Evolutionary conservation across 2,797 vertebrate genomes (phyloP).

Genomic region (Oreonectes daqikongensis): DNA sequence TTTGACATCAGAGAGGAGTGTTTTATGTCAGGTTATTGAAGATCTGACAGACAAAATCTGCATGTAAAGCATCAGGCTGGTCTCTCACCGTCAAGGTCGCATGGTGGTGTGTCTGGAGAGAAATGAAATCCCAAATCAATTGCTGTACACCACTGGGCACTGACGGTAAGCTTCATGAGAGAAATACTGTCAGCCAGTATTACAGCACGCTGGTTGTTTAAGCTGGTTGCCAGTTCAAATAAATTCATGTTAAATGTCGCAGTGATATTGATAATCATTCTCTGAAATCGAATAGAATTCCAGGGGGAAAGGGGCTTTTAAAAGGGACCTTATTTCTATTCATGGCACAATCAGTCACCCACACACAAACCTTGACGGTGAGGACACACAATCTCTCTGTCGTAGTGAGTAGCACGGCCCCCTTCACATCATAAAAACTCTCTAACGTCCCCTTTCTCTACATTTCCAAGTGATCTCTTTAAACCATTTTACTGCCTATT

Average conservation of each 20-base stretch:
- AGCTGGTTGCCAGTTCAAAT: neutral
- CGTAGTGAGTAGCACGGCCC: slow-evolving; percentile 62
- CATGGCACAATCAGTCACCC: slow-evolving; percentile 77
- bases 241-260: neutral
- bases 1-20: slow-evolving; percentile 70
- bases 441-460: no score
- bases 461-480: no score
- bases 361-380: slow-evolving; percentile 40
- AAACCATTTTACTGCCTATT: no score
- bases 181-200: slow-evolving; percentile 8
- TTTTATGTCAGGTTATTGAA: neutral
- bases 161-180: slow-evolving; percentile 33
- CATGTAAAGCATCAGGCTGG: slow-evolving; percentile 27
- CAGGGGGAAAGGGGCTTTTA: slow-evolving; percentile 55
- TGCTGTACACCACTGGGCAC: slow-evolving; percentile 44
- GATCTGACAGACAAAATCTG: neutral
- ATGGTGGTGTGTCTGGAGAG: slow-evolving; percentile 56
- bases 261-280: neutral
- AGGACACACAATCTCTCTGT: slow-evolving; percentile 59
- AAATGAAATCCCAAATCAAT: slow-evolving; percentile 79
- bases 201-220: neutral
- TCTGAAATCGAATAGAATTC: slow-evolving; percentile 21
- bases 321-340: slow-evolving; percentile 77
- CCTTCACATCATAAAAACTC: slow-evolving; percentile 34
- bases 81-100: slow-evolving; percentile 60